These are phyloP conservation scores for Eupsilia transversa DNA, from an alignment of 2,888 invertebrate species.

Conservation along the genomic window DNA sequence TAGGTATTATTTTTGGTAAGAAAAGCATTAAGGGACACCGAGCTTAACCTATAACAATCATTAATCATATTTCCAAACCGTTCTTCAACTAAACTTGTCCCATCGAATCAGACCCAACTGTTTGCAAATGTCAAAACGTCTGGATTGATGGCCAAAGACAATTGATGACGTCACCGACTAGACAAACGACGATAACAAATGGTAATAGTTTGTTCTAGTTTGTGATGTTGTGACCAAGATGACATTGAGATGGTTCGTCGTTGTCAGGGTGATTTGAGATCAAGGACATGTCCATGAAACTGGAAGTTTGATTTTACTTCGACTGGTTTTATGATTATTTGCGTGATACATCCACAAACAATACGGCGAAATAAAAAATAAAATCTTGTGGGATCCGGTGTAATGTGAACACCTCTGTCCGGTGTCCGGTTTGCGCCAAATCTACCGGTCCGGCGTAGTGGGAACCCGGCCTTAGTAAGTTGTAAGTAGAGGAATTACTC, in stretches of 20 bases:
- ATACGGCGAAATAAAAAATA: no score
- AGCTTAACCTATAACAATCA: background rate
- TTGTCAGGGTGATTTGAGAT: constrained; percentile 10
- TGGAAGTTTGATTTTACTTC: background rate
- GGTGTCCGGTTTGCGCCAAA: no score
- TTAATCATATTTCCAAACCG: background rate
- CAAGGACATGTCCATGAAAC: constrained; percentile 17
- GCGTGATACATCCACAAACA: background rate
- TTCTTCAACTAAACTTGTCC: background rate
- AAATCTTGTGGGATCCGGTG: no score
- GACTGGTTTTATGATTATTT: background rate
- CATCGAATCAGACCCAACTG: constrained; percentile 9
- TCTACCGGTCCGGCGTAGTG: no score
- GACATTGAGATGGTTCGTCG: constrained; percentile 4
- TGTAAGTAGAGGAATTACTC: background rate
- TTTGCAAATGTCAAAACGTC: constrained; percentile 30
- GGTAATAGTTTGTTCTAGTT: constrained; percentile 20
- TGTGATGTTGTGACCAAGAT: constrained; percentile 13
- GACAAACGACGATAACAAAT: constrained; percentile 17
- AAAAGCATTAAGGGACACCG: no score
- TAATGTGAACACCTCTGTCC: no score
- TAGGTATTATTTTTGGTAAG: no score
- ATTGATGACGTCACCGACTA: constrained; percentile 18
- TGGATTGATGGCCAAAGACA: constrained; percentile 31
- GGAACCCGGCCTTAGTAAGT: no score